Base-by-base conservation (phyloP, 2,797 vertebrate species). In the Nyctalus aviator region DNA sequence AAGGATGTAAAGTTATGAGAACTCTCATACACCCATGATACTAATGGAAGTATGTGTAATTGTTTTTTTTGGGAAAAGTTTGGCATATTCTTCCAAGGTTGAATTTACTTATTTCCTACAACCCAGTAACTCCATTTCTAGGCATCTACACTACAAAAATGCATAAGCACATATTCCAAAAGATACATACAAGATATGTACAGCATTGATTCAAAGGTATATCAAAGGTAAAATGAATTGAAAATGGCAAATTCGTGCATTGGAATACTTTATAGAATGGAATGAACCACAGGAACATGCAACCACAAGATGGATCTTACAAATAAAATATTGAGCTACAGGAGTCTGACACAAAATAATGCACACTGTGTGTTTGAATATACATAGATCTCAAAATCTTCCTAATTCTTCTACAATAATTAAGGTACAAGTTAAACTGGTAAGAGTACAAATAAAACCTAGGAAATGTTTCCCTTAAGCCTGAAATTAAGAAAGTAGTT, bases 391-490 rank as follows among this genome's bases (percentile, higher is more conserved):
- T 84, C 6, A 68, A 50, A 78, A 41, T 12, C 27, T 75, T 27
- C 2, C 59, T 50, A 69, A 75, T 20, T 50, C 27, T 66, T 50
- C 3, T 79, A 15, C 14, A 50, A 32, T 48, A 11, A 53, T 66
- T n/a, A 64, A 15, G 7, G 37, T 18, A 77, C 6, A 48, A 62
- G 5, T 72, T 37, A 69, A 82, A 25, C 25, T 32, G 7, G 2
- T 71, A 64, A 71, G 15, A 30, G 12, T 79, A 79, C 25, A 91
- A 79, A 77, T 85, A 77, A 89, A 88, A 62, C 7, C 23, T 55
- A 25, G 1, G 37, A 82, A 30, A 32, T 73, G 20, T 83, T 88
- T 77, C 50, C 15, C 50, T 53, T 69, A 84, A 92, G 81, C n/a
- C 66, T 18, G 5, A 86, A 72, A 66, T 89, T 13, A 85, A 57